Evolutionary conservation across 1,140 invertebrate species (phyloP).

Genomic region (Trichoplusia ni): DNA sequence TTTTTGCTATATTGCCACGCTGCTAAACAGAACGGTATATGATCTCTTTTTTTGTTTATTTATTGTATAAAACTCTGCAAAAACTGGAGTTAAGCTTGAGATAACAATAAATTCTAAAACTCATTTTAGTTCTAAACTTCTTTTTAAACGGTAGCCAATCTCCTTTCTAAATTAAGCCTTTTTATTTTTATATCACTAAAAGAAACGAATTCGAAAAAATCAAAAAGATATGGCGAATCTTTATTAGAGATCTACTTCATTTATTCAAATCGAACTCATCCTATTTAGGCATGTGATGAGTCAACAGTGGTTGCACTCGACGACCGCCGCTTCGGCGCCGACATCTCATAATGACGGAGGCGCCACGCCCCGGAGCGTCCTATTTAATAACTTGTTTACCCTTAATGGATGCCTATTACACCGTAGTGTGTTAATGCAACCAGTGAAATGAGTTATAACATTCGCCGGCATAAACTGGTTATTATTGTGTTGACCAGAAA

Average conservation of each 20-base stretch:
- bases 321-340: constrained; percentile 37
- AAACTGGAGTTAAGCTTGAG: too few relatives aligned
- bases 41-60: too few relatives aligned
- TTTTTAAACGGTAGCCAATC: too few relatives aligned
- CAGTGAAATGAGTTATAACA: too few relatives aligned
- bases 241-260: background rate
- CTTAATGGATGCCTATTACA: constrained; percentile 19
- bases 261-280: background rate
- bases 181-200: background rate
- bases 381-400: constrained; percentile 52
- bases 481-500: too few relatives aligned
- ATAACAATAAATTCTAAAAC: too few relatives aligned
- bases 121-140: too few relatives aligned
- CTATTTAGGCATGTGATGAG: background rate
- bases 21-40: too few relatives aligned
- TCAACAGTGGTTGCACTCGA: constrained; percentile 18
- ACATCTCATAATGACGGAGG: constrained; percentile 33
- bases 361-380: constrained; percentile 39
- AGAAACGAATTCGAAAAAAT: background rate
- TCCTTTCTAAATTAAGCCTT: too few relatives aligned
- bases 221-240: background rate
- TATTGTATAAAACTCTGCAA: too few relatives aligned
- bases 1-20: too few relatives aligned
- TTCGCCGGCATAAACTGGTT: too few relatives aligned
- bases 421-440: constrained; percentile 25